Base-by-base conservation (phyloP, 1,140 invertebrate genomes). In the Ectropis grisescens region DNA sequence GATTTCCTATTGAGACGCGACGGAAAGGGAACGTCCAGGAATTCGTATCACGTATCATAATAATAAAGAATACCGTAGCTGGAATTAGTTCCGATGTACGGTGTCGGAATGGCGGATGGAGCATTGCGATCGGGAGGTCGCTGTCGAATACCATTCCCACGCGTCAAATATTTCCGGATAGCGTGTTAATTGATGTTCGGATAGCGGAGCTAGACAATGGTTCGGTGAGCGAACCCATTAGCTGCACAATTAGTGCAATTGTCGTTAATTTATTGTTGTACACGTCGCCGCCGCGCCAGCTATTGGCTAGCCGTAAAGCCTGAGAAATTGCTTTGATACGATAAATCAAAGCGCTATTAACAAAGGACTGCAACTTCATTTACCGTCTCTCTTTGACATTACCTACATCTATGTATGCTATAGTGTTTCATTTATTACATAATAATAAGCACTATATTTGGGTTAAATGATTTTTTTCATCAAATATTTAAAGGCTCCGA, bases 231-330 rank as follows among this genome's bases (percentile, higher is more conserved):
- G 30, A 33, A 48, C 43, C 60, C 65, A 62, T 69, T 78, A 71
- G 59, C 67, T 66, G 62, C 58, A 65, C 71, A 75, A 79, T 79
- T 79, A 75, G 64, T 71, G 67, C 74, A 74, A 76, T 79, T 79
- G 70, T 68, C 51, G 59, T 74, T 74, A 74, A 79, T 79, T 68
- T 76, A 74, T 76, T 64, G 69, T 58, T 41, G 54, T 50, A 47
- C 33, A 50, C 45, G 51, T 52, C 52, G 16, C 16, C 3, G n/a
- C n/a, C n/a, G n/a, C n/a, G n/a, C n/a, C 8, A 19, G 16, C 16
- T 8, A 50, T 41, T 45, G 41, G 19, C 38, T 24, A 26, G 16
- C 25, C 30, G 33, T 36, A 37, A 33, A 49, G 47, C 45, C 41
- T 19, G 8, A 8, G 16, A 4, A 19, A 19, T 19, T 19, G 16